A percentile compares a stretch with the other conserved stretches of the same genome.
phyloP scores from a whole-genome alignment of 1,140 invertebrate genomes.

The Pteromalus puparum region DNA sequence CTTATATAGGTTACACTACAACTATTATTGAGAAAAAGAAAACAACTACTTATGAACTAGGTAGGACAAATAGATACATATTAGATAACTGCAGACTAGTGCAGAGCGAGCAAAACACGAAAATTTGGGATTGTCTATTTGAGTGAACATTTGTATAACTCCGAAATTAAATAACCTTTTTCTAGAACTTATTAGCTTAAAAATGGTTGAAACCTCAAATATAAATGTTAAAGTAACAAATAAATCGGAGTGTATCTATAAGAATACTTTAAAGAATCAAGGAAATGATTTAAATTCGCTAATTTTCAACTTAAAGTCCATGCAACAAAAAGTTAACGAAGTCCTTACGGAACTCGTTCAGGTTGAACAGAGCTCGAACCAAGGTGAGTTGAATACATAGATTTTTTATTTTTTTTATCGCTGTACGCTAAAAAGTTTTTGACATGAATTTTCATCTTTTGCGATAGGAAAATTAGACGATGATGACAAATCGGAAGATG shows the following conservation, averaged over 20 bases:
- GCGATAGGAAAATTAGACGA: slow-evolving; percentile 7
- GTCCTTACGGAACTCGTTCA: slow-evolving; percentile 57
- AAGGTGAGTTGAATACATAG: slow-evolving; percentile 23
- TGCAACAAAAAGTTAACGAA: slow-evolving; percentile 63
- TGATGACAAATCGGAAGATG: slow-evolving; percentile 11
- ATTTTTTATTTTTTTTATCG: neutral
- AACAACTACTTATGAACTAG: no score
- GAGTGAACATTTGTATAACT: neutral
- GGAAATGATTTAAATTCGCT: slow-evolving; percentile 56
- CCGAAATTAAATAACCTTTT: no score
- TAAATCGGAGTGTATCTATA: slow-evolving; percentile 57
- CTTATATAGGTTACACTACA: no score
- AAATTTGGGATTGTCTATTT: neutral
- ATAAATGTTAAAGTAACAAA: slow-evolving; percentile 57
- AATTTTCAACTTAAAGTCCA: slow-evolving; percentile 57
- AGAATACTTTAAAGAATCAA: slow-evolving; percentile 49
- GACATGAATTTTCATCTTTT: neutral
- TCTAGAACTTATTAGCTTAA: neutral
- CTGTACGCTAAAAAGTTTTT: neutral
- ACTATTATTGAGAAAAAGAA: no score
- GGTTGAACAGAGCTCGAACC: slow-evolving; percentile 39
- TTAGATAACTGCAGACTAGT: no score
- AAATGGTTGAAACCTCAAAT: slow-evolving; percentile 50
- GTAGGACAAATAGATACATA: no score
- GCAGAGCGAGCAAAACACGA: neutral